Evolutionary conservation across 2,797 vertebrate genomes (phyloP).

Genomic region (Poecilia picta): DNA sequence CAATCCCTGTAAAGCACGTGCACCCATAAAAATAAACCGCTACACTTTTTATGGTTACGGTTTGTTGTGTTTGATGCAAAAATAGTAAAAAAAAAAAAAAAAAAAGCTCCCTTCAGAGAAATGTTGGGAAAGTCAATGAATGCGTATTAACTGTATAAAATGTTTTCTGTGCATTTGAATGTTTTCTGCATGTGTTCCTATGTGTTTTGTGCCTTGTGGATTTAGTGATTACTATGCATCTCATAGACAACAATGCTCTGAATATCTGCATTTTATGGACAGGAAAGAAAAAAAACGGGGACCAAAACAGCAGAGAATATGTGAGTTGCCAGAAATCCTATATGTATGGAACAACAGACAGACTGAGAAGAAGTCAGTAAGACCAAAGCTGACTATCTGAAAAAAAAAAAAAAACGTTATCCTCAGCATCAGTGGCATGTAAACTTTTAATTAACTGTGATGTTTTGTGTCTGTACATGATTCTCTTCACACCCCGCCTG

Average conservation of each 20-base stretch:
- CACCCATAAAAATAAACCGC: constrained; percentile 15
- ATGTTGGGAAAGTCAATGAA: constrained; percentile 8
- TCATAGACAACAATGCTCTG: constrained; percentile 30
- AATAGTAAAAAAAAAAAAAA: constrained; percentile 15
- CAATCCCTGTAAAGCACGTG: constrained; percentile 29
- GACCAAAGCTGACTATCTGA: background rate
- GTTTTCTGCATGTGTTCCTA: constrained; percentile 14
- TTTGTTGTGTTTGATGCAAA: constrained; percentile 26
- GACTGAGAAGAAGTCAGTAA: background rate
- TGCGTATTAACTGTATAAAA: background rate
- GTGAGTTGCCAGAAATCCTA: constrained; percentile 4
- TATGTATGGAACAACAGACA: background rate
- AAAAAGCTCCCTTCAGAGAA: constrained; percentile 13
- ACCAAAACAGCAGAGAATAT: constrained; percentile 10
- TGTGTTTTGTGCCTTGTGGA: constrained; percentile 33
- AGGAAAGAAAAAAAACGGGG: constrained; percentile 10
- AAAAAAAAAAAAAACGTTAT: background rate
- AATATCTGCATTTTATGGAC: constrained; percentile 59
- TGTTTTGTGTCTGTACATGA: constrained; percentile 45
- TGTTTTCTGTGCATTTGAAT: background rate
- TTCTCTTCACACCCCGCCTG: constrained; percentile 30
- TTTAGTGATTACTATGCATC: constrained; percentile 50
- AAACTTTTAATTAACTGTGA: constrained; percentile 24
- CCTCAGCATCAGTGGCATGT: constrained; percentile 8
- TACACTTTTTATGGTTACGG: constrained; percentile 33